phyloP scores from a whole-genome alignment of 2,888 invertebrate genomes.

The Sarcophaga variegata region DNA sequence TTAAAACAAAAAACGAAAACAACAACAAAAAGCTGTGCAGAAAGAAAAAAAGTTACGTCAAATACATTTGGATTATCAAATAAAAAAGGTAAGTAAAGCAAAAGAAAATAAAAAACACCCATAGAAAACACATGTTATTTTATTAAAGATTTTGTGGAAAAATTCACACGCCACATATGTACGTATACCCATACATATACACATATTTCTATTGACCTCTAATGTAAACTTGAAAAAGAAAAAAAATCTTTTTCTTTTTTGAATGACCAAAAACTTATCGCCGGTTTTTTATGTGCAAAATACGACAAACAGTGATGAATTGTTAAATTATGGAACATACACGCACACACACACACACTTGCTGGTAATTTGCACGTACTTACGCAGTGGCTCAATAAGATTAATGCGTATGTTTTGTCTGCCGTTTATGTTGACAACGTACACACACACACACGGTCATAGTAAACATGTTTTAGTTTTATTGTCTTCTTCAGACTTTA shows the following conservation, averaged over 20 bases:
- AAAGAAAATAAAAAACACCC: background rate
- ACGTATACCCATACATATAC: no score
- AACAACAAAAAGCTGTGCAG: background rate
- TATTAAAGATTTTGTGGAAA: background rate
- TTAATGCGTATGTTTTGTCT: constrained; percentile 25
- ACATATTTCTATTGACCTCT: constrained; percentile 24
- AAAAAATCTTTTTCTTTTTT: background rate
- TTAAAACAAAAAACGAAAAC: constrained; percentile 36
- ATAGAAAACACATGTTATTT: constrained; percentile 16
- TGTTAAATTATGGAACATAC: background rate
- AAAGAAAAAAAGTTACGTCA: constrained; percentile 63
- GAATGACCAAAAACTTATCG: constrained; percentile 4
- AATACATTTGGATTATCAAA: constrained; percentile 56
- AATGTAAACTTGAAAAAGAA: constrained; percentile 11
- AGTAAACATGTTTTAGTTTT: background rate
- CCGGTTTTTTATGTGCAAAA: constrained; percentile 25
- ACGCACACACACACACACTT: background rate
- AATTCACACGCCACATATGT: background rate
- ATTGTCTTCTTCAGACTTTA: background rate
- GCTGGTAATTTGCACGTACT: background rate
- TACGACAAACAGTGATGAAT: constrained; percentile 8
- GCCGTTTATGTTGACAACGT: constrained; percentile 27
- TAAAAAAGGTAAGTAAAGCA: constrained; percentile 56
- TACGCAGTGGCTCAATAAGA: background rate
- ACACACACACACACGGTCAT: background rate